Evolutionary conservation across 2,113 vertebrate genomes (phyloP), one percentile per base, ranked within the genome.

Genomic region (Lamprologus ornatipinnis): DNA sequence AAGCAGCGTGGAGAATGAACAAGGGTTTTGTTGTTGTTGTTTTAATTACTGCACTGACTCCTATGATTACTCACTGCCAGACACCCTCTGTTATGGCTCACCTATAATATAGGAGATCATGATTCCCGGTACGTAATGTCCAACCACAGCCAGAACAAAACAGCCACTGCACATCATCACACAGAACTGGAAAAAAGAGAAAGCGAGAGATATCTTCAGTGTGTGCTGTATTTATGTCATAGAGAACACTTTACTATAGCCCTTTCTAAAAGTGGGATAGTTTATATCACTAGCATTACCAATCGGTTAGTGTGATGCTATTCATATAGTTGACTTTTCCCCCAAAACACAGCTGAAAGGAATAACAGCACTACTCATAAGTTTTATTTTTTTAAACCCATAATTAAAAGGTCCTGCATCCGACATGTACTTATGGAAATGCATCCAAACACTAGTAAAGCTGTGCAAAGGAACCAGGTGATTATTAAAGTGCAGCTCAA

Each of bases 91-190:
- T 95, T 7, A 21, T 19, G 51, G 97, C 98, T 99, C 96, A 99
- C 99, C 96, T 92, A 99, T 96, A 81, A 99, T 99, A 94, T 99
- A 99, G 88, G 97, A 98, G 95, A 99, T 99, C 99, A 99, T 99
- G 93, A 99, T 97, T 95, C 99, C 98, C 9, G 99, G 99, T 91
- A 99, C 97, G 93, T 99, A 99, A 96, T 99, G 98, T 90, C 98
- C 98, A 80, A 99, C 96, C 55, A 97, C 91, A 49, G 97, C 97
- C 84, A 99, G 93, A 15, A 97, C 95, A 60, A 97, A 96, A 91
- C 98, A 99, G 93, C 98, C 97, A 11, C 97, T 97, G 95, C 98
- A 99, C 93, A 97, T 97, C 94, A 98, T 96, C 80, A 94, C 96
- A 90, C 98, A 99, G 96, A 99, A 99, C 99, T 99, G 96, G 85